Base-by-base conservation (phyloP, 2,888 invertebrate genomes). In the Smittia aterrima region DNA sequence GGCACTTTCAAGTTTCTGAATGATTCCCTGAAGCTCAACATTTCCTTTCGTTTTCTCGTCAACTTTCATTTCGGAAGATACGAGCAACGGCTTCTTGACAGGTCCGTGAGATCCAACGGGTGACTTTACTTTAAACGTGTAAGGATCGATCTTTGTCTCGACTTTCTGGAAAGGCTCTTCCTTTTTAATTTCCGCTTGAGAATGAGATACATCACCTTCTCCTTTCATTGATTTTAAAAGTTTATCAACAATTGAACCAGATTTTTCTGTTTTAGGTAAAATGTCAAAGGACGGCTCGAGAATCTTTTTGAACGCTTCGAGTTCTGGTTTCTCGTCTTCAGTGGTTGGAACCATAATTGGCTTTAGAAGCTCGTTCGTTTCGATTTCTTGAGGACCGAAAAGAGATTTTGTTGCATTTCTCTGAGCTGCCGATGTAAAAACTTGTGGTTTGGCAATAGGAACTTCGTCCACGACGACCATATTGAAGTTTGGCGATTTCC, bases 221-320 rank as follows among this genome's bases (percentile, higher is more conserved):
- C 47, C 47, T 83, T 86, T 82, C 1, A 83, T 80, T 4, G 87
- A 88, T 79, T 87, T 86, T 0, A 88, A 82, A 1, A 88, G 84
- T 78, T 87, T 88, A 77, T 88, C 88, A 0, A 88, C 88, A 77
- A 88, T 88, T 76, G 88, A 88, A 0, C 87, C 86, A n/a, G 81
- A 80, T 70, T 81, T 81, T 66, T 82, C 82, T 27, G 80, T 79
- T 75, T 82, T 82, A 0, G 80, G 79, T 24, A 81, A 82, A 58
- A 82, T 77, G 22, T 76, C 74, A 24, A 75, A 73, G 1, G 62
- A 24, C 7, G 58, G 54, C 20, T 74, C 74, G 1, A 67, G 25
- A 54, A 74, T 67, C 53, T 67, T 74, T 22, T 62, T 72, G 13
- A 72, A 72, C 18, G 24, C 62, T 38, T 62, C 72, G 20, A 72